Evolutionary conservation across 2,113 vertebrate genomes (phyloP).

Genomic region (Sphyrna mokarran): DNA sequence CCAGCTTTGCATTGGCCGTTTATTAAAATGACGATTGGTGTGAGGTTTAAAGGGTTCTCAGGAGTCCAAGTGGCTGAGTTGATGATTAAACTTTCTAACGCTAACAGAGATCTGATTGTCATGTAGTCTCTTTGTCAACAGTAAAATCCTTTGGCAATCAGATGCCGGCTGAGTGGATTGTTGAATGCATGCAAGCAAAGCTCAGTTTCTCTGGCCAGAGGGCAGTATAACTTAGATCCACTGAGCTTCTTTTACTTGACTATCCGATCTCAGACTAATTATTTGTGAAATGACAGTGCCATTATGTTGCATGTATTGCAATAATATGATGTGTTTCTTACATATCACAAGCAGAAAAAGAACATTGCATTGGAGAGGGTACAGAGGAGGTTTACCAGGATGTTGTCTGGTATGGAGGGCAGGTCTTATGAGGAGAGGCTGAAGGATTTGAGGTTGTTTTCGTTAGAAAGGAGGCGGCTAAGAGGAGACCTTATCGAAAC

Average conservation of each 20-base stretch:
- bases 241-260: not conserved
- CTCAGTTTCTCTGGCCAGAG: not conserved
- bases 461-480: no score
- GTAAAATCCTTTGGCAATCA: not conserved
- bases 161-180: not conserved
- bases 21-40: not conserved
- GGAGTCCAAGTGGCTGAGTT: not conserved
- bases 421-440: no score
- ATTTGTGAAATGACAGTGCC: not conserved
- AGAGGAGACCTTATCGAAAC: no score
- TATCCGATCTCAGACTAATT: not conserved
- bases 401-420: no score
- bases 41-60: constrained; percentile 4
- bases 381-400: no score
- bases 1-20: not conserved
- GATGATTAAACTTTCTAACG: constrained; percentile 12
- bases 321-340: not conserved
- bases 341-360: not conserved
- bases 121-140: not conserved
- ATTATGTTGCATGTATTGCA: not conserved
- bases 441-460: no score
- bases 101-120: not conserved
- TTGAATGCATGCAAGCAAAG: not conserved
- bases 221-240: not conserved
- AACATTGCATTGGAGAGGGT: no score